These are phyloP conservation scores for Telmatochromis sp. DNA, from an alignment of 2,113 vertebrate species.

Conservation along the genomic window DNA sequence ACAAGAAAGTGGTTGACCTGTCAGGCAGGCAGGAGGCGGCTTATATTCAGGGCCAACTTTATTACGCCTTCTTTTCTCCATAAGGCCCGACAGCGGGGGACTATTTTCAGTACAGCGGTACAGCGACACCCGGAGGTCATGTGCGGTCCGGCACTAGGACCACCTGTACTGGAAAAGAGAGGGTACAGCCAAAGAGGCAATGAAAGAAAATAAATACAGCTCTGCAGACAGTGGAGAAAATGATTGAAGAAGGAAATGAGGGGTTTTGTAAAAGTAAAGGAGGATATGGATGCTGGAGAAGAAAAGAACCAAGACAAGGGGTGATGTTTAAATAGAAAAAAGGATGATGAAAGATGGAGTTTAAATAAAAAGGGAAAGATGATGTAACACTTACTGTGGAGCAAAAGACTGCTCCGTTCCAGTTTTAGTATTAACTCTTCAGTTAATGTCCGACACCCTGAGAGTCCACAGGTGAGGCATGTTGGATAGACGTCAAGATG, in stretches of 20 bases:
- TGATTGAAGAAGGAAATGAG: not conserved
- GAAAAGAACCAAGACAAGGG: not conserved
- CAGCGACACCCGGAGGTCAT: not conserved
- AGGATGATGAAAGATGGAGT: not conserved
- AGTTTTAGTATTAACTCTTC: not conserved
- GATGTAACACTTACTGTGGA: not conserved
- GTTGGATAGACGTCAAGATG: not conserved
- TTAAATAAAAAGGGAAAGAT: not conserved
- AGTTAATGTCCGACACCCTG: not conserved
- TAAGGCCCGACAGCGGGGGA: not conserved
- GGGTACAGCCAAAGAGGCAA: not conserved
- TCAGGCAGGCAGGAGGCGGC: not conserved
- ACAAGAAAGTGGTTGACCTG: not conserved
- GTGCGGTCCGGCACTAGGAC: not conserved
- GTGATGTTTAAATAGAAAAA: not conserved
- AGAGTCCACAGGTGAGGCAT: not conserved
- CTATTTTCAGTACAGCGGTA: not conserved
- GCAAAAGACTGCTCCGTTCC: not conserved
- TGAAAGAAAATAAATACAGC: not conserved
- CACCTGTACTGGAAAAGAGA: not conserved
- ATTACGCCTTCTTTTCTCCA: not conserved
- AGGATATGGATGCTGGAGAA: not conserved
- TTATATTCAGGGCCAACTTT: not conserved
- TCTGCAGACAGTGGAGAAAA: not conserved
- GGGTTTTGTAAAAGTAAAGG: not conserved